Percentiles rank a stretch among this genome's conserved stretches.
Conservation (phyloP, 1,140 invertebrate species). For the Eciton burchellii region DNA sequence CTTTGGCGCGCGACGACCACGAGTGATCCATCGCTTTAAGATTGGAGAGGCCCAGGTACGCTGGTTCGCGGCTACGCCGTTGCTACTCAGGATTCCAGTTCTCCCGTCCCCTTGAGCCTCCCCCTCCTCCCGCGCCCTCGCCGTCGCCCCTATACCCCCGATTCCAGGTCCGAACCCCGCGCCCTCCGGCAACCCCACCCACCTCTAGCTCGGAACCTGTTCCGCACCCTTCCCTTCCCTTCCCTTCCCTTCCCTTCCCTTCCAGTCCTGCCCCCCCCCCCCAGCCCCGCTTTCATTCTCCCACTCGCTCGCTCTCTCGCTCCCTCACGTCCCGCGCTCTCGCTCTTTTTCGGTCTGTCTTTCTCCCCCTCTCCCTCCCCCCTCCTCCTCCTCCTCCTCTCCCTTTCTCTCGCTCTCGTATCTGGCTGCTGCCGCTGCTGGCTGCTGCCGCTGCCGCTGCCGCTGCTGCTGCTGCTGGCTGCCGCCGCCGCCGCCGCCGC, state of each 20-base stretch:
- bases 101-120: constrained; percentile 74
- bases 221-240: constrained; percentile 78
- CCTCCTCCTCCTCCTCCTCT: constrained; percentile 16
- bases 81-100: constrained; percentile 86
- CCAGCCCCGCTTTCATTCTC: constrained; percentile 68
- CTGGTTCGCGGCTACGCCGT: constrained; percentile 84
- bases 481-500: constrained; percentile 66
- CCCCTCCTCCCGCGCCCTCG: constrained; percentile 23
- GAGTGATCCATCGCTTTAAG: constrained; percentile 85
- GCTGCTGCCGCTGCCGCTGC: background rate
- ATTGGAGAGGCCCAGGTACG: constrained; percentile 81
- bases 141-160: constrained; percentile 48
- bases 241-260: no score
- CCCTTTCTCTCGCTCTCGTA: constrained; percentile 42
- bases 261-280: no score
- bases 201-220: constrained; percentile 80
- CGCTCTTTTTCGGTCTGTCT: constrained; percentile 84
- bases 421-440: constrained; percentile 63
- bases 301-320: constrained; percentile 63
- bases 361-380: constrained; percentile 63
- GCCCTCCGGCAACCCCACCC: constrained; percentile 78
- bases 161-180: constrained; percentile 68
- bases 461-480: constrained; percentile 17
- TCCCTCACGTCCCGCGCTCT: no score
- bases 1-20: constrained; percentile 37